These are phyloP conservation scores for Erannis defoliaria DNA, from an alignment of 2,888 invertebrate species.

Conservation along the genomic window DNA sequence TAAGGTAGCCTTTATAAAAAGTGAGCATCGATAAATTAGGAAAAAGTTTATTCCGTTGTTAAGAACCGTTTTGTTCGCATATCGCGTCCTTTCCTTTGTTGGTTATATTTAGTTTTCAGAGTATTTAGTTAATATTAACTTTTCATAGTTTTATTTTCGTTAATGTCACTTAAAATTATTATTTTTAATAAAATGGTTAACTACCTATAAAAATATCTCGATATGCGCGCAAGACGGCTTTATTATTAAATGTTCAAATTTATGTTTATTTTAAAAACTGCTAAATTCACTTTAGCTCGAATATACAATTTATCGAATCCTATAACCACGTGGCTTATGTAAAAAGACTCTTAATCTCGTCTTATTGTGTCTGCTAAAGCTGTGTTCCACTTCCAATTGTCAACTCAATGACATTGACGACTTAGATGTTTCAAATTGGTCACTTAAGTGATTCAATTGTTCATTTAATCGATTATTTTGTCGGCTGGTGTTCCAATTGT, in stretches of 20 bases:
- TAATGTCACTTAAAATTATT: too few species aligned
- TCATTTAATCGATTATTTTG: not conserved
- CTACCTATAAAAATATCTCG: not conserved
- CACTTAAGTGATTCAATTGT: not conserved
- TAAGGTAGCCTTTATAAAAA: constrained; percentile 31
- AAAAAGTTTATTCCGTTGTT: not conserved
- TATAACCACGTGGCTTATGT: constrained; percentile 3
- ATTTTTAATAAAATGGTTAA: too few species aligned
- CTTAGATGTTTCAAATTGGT: too few species aligned
- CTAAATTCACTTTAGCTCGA: constrained; percentile 7
- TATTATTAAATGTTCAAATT: not conserved
- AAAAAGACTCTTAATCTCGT: not conserved
- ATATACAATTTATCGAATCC: not conserved
- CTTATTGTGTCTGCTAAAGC: not conserved
- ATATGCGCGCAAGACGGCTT: not conserved
- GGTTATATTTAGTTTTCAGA: too few species aligned
- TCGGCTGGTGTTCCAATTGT: not conserved
- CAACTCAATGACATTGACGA: too few species aligned
- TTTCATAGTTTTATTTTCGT: too few species aligned
- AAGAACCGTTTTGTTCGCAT: not conserved
- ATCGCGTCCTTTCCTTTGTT: not conserved
- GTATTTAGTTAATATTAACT: too few species aligned
- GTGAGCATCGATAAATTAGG: constrained; percentile 20
- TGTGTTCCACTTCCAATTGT: too few species aligned
- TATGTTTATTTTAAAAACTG: not conserved